phyloP scores from a whole-genome alignment of 2,113 vertebrate species.

The Turnix velox region DNA sequence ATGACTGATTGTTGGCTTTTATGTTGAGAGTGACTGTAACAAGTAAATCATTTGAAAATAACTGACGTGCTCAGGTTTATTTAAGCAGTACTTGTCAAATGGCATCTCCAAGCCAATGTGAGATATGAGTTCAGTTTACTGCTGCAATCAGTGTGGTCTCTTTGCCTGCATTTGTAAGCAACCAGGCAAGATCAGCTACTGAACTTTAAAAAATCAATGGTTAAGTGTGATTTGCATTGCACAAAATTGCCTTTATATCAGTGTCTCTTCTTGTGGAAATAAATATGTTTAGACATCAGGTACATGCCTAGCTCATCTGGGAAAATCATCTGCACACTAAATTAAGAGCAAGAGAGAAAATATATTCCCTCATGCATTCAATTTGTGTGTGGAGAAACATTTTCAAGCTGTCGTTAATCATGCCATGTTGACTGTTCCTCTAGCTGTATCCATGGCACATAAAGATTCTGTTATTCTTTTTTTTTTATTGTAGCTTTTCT shows the following conservation, averaged over 20 bases:
- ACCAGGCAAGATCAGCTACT: background rate
- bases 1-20: constrained; percentile 45
- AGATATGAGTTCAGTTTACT: background rate
- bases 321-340: background rate
- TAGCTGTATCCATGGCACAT: background rate
- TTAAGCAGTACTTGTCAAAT: constrained; percentile 43
- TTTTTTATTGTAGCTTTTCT: background rate
- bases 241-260: background rate
- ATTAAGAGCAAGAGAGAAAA: background rate
- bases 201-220: background rate
- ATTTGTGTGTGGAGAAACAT: background rate
- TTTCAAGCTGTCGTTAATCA: constrained; percentile 9
- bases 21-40: background rate
- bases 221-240: background rate
- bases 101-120: background rate
- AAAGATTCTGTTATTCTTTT: background rate
- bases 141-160: background rate
- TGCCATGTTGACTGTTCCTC: background rate
- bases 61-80: background rate
- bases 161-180: background rate
- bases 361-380: background rate
- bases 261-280: background rate
- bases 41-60: constrained; percentile 57
- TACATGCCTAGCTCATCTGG: background rate
- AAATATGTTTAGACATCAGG: background rate